phyloP scores from a whole-genome alignment of 2,797 vertebrate species.

The Halcyon smyrnensis region DNA sequence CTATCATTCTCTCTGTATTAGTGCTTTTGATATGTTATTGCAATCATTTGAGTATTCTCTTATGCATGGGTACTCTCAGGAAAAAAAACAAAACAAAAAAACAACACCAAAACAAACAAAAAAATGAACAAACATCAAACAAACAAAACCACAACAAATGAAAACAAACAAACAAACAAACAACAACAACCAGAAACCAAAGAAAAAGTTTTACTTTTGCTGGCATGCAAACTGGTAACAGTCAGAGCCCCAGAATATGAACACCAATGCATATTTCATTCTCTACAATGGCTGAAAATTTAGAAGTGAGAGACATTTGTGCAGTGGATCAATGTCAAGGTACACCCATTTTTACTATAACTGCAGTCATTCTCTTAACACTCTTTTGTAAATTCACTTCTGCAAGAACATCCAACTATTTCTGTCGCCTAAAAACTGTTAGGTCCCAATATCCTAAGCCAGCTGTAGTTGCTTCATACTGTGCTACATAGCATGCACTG shows the following conservation, averaged over 20 bases:
- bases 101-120: not conserved
- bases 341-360: conserved; percentile 3
- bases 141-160: not conserved
- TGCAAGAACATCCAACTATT: conserved; percentile 9
- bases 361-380: not conserved
- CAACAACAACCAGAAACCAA: no score
- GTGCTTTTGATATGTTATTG: not conserved
- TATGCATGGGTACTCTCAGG: not conserved
- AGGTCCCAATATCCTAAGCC: conserved; percentile 2
- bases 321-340: not conserved
- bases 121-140: not conserved
- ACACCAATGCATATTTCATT: not conserved
- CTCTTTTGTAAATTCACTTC: conserved; percentile 2
- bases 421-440: not conserved
- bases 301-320: not conserved
- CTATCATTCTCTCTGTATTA: not conserved
- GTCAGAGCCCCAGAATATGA: not conserved
- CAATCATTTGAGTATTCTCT: not conserved
- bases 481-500: not conserved
- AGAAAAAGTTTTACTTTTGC: not conserved
- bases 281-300: not conserved
- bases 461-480: not conserved
- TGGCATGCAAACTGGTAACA: not conserved
- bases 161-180: not conserved
- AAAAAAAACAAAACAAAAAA: not conserved